phyloP scores from a whole-genome alignment of 1,140 invertebrate species.

The Drosophila orena region DNA sequence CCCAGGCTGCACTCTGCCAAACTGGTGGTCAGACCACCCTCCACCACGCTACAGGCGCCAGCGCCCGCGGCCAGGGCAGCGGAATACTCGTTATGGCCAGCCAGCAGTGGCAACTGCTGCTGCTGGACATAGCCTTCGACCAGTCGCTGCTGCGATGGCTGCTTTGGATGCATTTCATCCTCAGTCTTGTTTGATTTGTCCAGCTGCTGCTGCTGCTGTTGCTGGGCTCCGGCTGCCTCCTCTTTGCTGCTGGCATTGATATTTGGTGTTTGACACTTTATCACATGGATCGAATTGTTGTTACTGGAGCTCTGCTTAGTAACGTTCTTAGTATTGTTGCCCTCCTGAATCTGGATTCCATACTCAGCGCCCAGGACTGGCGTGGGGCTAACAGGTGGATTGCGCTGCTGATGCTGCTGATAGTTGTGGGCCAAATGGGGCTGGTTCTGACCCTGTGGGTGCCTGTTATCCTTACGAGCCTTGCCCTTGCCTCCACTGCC shows the following conservation, averaged over 20 bases:
- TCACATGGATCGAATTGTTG: constrained; percentile 83
- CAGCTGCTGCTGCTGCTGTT: constrained; percentile 51
- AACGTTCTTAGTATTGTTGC: constrained; percentile 76
- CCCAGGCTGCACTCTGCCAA: constrained; percentile 70
- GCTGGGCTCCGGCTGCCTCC: constrained; percentile 37
- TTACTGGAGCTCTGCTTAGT: constrained; percentile 82
- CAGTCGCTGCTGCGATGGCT: constrained; percentile 53
- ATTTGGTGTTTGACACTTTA: constrained; percentile 84
- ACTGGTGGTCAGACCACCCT: constrained; percentile 50
- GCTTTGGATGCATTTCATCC: constrained; percentile 74
- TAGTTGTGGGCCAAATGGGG: constrained; percentile 84
- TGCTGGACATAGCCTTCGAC: constrained; percentile 58
- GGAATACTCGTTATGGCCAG: constrained; percentile 62
- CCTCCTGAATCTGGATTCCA: constrained; percentile 38
- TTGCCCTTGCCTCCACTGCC: constrained; percentile 64
- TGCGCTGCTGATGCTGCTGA: constrained; percentile 50
- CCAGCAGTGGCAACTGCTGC: constrained; percentile 51
- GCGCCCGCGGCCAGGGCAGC: constrained; percentile 57
- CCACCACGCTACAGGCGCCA: constrained; percentile 69
- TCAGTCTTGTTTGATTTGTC: constrained; percentile 84
- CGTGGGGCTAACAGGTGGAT: constrained; percentile 61
- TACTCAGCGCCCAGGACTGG: constrained; percentile 39
- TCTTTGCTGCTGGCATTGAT: constrained; percentile 76
- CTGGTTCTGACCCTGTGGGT: constrained; percentile 48
- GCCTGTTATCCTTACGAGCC: constrained; percentile 84